Evolutionary conservation across 2,888 invertebrate genomes (phyloP), one percentile per base, ranked within the genome.

Genomic region (Sesia apiformis): DNA sequence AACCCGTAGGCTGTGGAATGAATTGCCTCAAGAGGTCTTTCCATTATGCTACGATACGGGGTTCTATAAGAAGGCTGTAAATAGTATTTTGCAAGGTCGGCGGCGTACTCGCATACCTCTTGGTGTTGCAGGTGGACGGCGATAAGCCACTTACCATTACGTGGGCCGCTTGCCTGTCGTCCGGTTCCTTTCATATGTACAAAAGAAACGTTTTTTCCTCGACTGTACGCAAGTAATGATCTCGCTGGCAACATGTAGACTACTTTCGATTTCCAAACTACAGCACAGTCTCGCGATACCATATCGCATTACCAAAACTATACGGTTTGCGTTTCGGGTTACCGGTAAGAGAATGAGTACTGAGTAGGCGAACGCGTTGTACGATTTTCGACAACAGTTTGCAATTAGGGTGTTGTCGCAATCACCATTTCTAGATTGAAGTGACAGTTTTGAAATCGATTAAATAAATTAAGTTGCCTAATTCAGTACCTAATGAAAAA

Each of bases 231-330:
- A 51, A 7, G 50, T 57, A 57, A 63, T 64, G 67, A 69, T 75
- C 67, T 72, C 63, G 67, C 62, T 67, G 61, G 63, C 66, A 74
- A 70, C 69, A 76, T 74, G 75, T 74, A 74, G 68, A 71, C 69
- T 74, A 84, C 84, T 84, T 83, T 84, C 84, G 77, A 78, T 84
- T 84, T 84, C 78, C 63, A 74, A 78, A 77, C 74, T 60, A 64
- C 69, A 49, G 42, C 7, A 65, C 69, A 66, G 8, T 23, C 46
- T 60, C 56, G 55, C 56, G 60, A 69, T 70, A 66, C 67, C 65
- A 72, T 74, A 75, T 77, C 70, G 66, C 65, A 66, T 78, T 76
- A 72, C 72, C 70, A 75, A 74, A 71, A 69, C 67, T 65, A 63
- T 67, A 71, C 64, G 61, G 70, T 69, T 66, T 64, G 58, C 61